Conservation (phyloP, 2,797 vertebrate species). For the Lepus oiostolus region DNA sequence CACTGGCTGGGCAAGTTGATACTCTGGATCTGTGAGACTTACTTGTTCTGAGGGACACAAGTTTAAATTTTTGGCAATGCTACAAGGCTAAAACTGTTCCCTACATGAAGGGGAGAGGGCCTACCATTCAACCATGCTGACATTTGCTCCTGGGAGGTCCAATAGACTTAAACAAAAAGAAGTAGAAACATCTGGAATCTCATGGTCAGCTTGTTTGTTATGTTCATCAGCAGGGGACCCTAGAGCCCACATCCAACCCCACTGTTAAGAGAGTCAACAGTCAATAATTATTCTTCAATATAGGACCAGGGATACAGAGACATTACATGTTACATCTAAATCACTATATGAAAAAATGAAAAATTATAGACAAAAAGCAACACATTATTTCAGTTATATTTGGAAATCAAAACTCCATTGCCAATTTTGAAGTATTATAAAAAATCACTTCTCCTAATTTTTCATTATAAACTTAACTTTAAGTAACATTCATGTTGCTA, state of each 20-base stretch:
- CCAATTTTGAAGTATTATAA: slow-evolving; percentile 65
- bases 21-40: slow-evolving; percentile 68
- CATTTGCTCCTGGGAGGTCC: slow-evolving; percentile 86
- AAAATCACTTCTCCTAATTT: background rate
- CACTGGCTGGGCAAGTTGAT: slow-evolving; percentile 66
- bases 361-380: background rate
- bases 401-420: slow-evolving; percentile 61
- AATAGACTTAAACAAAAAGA: slow-evolving; percentile 74
- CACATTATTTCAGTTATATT: slow-evolving; percentile 78
- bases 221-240: slow-evolving; percentile 84
- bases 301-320: slow-evolving; percentile 62
- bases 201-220: slow-evolving; percentile 85
- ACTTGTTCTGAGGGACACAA: slow-evolving; percentile 61
- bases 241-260: slow-evolving; percentile 77
- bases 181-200: slow-evolving; percentile 87
- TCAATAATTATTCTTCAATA: slow-evolving; percentile 77
- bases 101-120: slow-evolving; percentile 77
- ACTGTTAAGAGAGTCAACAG: slow-evolving; percentile 80
- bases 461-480: slow-evolving; percentile 50
- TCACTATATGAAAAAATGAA: background rate
- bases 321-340: slow-evolving; percentile 54
- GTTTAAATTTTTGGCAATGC: slow-evolving; percentile 75
- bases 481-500: background rate
- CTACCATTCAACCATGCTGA: slow-evolving; percentile 78
- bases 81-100: slow-evolving; percentile 77